These are phyloP conservation scores for Sycophila texana DNA, from an alignment of 2,888 invertebrate genomes.

Conservation along the genomic window DNA sequence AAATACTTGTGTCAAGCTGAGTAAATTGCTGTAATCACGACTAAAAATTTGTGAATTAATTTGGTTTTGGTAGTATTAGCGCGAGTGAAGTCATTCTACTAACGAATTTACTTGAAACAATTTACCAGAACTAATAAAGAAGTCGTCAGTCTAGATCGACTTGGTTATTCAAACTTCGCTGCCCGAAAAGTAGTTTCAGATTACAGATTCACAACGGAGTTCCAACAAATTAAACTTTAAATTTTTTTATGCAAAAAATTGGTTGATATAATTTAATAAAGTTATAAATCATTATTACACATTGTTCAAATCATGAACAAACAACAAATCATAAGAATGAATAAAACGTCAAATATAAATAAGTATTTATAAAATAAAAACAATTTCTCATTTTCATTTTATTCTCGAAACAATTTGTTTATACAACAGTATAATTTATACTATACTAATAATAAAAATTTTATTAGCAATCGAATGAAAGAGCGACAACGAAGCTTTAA, in stretches of 20 bases:
- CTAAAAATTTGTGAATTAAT: too few relatives aligned
- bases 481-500: too few relatives aligned
- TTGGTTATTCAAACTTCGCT: constrained; percentile 25
- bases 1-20: too few relatives aligned
- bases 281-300: too few relatives aligned
- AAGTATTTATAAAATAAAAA: constrained; percentile 21
- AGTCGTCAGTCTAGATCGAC: constrained; percentile 18
- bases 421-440: constrained; percentile 3
- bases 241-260: too few relatives aligned
- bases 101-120: constrained; percentile 17
- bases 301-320: too few relatives aligned
- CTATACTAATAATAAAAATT: too few relatives aligned
- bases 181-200: constrained; percentile 28
- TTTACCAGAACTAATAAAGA: constrained; percentile 23
- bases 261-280: too few relatives aligned
- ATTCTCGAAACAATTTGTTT: too few relatives aligned
- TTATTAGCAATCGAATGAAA: too few relatives aligned
- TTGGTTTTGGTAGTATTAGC: constrained; percentile 9
- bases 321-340: not conserved
- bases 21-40: too few relatives aligned
- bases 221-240: too few relatives aligned
- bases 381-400: not conserved
- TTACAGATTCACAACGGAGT: constrained; percentile 29
- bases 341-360: constrained; percentile 11
- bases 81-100: not conserved